These are phyloP conservation scores for Colinus virginianus DNA, from an alignment of 2,113 vertebrate genomes.

Conservation along the genomic window DNA sequence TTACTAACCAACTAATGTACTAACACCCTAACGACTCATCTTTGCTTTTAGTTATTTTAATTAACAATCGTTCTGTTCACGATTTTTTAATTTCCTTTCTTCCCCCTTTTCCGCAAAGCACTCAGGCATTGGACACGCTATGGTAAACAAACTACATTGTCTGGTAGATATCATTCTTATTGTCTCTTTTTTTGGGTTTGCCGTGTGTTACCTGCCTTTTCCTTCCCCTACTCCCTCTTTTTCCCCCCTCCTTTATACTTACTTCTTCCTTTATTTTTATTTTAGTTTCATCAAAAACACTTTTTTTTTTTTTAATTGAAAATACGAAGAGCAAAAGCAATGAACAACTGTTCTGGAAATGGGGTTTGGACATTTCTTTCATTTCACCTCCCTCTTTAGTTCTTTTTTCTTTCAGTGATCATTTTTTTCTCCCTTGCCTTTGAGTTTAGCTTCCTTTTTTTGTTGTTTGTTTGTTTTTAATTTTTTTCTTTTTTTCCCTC, in stretches of 20 bases:
- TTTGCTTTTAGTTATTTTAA: constrained; percentile 95
- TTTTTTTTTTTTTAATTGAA: constrained; percentile 15
- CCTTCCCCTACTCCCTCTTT: constrained; percentile 66
- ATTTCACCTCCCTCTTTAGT: not conserved
- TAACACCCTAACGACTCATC: constrained; percentile 92
- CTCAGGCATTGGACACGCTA: constrained; percentile 99
- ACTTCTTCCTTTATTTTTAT: constrained; percentile 74
- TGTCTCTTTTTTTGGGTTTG: constrained; percentile 99
- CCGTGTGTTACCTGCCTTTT: constrained; percentile 94
- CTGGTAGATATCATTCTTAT: constrained; percentile 99
- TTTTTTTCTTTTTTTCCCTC: not conserved
- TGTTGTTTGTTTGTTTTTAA: not conserved
- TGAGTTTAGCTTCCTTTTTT: not conserved
- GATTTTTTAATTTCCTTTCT: constrained; percentile 99
- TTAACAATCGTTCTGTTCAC: constrained; percentile 99
- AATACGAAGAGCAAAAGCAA: constrained; percentile 58
- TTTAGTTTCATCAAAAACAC: constrained; percentile 86
- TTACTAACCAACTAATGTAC: constrained; percentile 97
- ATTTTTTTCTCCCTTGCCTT: constrained; percentile 6
- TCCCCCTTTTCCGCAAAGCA: constrained; percentile 99
- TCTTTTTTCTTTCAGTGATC: not conserved
- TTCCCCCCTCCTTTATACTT: constrained; percentile 69
- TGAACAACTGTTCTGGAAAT: constrained; percentile 68
- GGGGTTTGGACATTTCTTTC: constrained; percentile 62
- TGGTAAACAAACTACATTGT: constrained; percentile 99